Percentiles rank a stretch among this genome's conserved stretches.
These are phyloP conservation scores for Anticlea derivata DNA, from an alignment of 2,888 invertebrate genomes.

Conservation along the genomic window DNA sequence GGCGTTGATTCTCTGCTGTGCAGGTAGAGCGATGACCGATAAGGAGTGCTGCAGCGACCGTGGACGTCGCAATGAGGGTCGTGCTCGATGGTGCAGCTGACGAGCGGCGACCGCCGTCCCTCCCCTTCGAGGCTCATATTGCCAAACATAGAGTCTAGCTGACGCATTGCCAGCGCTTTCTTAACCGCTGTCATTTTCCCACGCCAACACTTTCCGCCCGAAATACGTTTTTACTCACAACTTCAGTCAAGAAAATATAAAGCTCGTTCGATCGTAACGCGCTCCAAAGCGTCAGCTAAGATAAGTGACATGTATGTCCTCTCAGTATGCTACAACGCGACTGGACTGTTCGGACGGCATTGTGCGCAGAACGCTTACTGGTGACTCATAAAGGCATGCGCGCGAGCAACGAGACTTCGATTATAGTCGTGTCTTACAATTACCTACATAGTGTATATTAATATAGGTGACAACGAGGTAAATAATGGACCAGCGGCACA, in stretches of 20 bases:
- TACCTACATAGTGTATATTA: slow-evolving; percentile 62
- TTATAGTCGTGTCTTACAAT: slow-evolving; percentile 73
- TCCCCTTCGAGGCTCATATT: slow-evolving; percentile 85
- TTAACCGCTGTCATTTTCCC: slow-evolving; percentile 79
- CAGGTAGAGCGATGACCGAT: slow-evolving; percentile 73
- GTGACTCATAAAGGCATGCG: slow-evolving; percentile 77
- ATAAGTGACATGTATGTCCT: slow-evolving; percentile 77
- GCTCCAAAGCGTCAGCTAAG: slow-evolving; percentile 49
- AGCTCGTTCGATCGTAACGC: slow-evolving; percentile 51
- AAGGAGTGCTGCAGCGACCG: slow-evolving; percentile 79
- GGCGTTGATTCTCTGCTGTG: slow-evolving; percentile 80
- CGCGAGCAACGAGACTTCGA: slow-evolving; percentile 72
- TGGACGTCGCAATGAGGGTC: slow-evolving; percentile 89
- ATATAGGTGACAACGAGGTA: slow-evolving; percentile 75
- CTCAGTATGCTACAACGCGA: slow-evolving; percentile 79
- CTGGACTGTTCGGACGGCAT: slow-evolving; percentile 76
- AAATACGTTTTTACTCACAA: slow-evolving; percentile 54
- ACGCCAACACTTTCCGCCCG: slow-evolving; percentile 45
- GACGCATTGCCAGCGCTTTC: slow-evolving; percentile 87
- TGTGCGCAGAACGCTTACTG: slow-evolving; percentile 75
- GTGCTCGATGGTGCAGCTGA: slow-evolving; percentile 82
- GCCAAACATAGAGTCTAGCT: slow-evolving; percentile 89
- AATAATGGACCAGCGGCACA: slow-evolving; percentile 63
- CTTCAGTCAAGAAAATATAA: slow-evolving; percentile 39
- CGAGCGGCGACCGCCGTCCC: slow-evolving; percentile 70